These are phyloP conservation scores for Andrena trimmerana DNA, from an alignment of 2,888 invertebrate genomes.

Conservation along the genomic window DNA sequence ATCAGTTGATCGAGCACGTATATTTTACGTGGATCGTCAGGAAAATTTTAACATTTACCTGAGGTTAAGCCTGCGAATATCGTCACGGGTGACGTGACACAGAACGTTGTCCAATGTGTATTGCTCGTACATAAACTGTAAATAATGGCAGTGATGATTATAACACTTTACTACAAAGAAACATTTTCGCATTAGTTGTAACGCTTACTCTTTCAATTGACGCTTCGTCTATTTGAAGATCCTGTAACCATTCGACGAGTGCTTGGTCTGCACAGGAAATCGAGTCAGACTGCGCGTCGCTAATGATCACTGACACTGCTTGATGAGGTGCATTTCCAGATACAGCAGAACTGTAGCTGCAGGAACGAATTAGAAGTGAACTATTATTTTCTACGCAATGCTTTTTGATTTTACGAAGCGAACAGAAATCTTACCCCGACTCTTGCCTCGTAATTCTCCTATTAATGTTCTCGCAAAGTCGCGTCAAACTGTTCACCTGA, in stretches of 20 bases:
- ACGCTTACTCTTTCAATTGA: conserved; percentile 88
- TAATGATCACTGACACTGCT: conserved; percentile 77
- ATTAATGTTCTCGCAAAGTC: conserved; percentile 83
- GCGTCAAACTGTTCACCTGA: conserved; percentile 87
- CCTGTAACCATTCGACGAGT: conserved; percentile 90
- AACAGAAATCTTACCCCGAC: conserved; percentile 71
- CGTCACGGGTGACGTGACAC: conserved; percentile 92
- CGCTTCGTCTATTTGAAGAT: conserved; percentile 89
- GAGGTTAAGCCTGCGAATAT: conserved; percentile 92
- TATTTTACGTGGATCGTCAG: too few species aligned
- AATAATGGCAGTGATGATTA: conserved; percentile 50
- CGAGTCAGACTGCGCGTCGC: conserved; percentile 78
- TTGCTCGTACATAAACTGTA: conserved; percentile 89
- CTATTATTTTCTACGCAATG: neutral
- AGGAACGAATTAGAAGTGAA: conserved; percentile 12
- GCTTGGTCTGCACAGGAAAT: conserved; percentile 84
- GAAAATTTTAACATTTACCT: conserved; percentile 87
- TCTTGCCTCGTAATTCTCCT: conserved; percentile 75
- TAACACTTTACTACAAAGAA: neutral
- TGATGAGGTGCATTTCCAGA: conserved; percentile 69
- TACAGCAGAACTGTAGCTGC: conserved; percentile 75
- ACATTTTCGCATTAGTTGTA: conserved; percentile 1
- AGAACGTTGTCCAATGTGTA: conserved; percentile 93
- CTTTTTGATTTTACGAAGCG: neutral
- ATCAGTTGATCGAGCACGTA: conserved; percentile 33